Evolutionary conservation across 2,797 vertebrate genomes (phyloP), one percentile per base, ranked within the genome.

Genomic region (Sebastes iracundus): DNA sequence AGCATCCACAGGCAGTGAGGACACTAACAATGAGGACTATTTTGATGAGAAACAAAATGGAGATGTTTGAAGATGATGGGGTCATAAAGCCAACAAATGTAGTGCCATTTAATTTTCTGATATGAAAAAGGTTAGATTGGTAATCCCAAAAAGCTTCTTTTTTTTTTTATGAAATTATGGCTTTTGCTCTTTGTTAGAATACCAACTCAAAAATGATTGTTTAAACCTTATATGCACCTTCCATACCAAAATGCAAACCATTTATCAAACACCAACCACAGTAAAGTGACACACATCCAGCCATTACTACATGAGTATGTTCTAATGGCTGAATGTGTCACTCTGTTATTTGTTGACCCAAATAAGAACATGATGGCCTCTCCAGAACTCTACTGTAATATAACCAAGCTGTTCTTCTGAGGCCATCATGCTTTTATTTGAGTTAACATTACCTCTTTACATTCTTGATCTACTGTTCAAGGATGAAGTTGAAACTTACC

Each of bases 401-500:
- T 16, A 46, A 32, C 5, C n/a, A 6, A 20, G 3, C 1, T 28
- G 42, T 35, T 66, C 23, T 13, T 64, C 18, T 33, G 25, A 70
- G 28, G 13, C 3, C n/a, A 49, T 16, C 35, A 9, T 55, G 18
- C 23, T 32, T 12, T 52, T 14, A 67, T 38, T 56, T 64, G 28
- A 5, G 4, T 20, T 23, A 52, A 49, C n/a, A 12, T 59, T 6
- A 25, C 35, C 4, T 20, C 10, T 63, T 22, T 20, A 72, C 14
- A 62, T 30, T 72, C 6, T n/a, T 58, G 0, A 63, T 52, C 2
- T 23, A 67, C 2, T 16, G 6, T 62, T 76, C 1, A 72, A 42
- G 7, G n/a, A 28, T 14, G 3, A 65, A 73, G 4, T 13, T 59
- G 10, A 80, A 68, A 90, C 92, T 88, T 82, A 94, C 93, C 33